These are phyloP conservation scores for Drosophila pachea DNA, from an alignment of 1,140 invertebrate genomes.

Conservation along the genomic window DNA sequence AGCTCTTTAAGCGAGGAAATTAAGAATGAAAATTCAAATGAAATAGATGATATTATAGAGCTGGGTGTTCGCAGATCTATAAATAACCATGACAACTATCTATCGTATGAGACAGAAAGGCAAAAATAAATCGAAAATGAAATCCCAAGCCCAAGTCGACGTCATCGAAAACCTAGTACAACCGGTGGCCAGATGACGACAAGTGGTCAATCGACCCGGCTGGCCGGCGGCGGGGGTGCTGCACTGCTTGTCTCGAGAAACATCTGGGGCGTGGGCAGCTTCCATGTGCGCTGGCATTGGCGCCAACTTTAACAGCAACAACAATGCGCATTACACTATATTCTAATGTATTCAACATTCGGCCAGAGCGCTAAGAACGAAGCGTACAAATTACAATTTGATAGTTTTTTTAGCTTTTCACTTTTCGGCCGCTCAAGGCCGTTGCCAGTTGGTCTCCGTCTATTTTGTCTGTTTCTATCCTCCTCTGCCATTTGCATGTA, in stretches of 20 bases:
- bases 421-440: slow-evolving; percentile 22
- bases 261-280: slow-evolving; percentile 66
- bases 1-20: slow-evolving; percentile 35
- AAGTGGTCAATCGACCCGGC: slow-evolving; percentile 37
- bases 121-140: too few species aligned
- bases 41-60: slow-evolving; percentile 46
- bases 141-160: slow-evolving; percentile 18
- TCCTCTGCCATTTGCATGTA: too few species aligned
- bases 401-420: slow-evolving; percentile 24
- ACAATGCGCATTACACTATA: slow-evolving; percentile 23
- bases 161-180: slow-evolving; percentile 21
- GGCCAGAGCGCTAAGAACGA: background rate
- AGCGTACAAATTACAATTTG: slow-evolving; percentile 42
- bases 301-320: slow-evolving; percentile 64
- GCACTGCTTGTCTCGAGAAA: slow-evolving; percentile 9
- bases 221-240: slow-evolving; percentile 13
- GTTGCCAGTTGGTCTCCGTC: slow-evolving; percentile 5
- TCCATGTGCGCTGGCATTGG: slow-evolving; percentile 39
- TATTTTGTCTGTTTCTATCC: too few species aligned
- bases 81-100: slow-evolving; percentile 69
- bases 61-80: slow-evolving; percentile 49
- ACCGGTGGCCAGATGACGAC: slow-evolving; percentile 51
- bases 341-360: slow-evolving; percentile 9
- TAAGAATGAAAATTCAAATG: slow-evolving; percentile 20
- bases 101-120: background rate